Evolutionary conservation across 2,113 vertebrate genomes (phyloP).

Genomic region (Callospermophilus lateralis): DNA sequence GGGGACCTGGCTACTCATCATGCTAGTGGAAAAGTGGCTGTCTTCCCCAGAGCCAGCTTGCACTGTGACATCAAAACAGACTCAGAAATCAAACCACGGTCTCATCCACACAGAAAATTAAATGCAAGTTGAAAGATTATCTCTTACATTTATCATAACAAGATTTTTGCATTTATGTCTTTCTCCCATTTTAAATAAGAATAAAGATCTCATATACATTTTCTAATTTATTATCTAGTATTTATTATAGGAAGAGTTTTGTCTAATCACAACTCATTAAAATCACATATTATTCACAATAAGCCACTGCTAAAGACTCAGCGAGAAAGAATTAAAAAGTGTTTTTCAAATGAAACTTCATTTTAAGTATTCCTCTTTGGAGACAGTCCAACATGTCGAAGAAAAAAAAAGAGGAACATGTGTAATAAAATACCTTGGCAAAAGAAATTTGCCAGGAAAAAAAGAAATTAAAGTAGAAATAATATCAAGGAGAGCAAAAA

Average conservation of each 20-base stretch:
- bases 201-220: conserved; percentile 84
- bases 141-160: conserved; percentile 87
- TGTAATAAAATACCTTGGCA: conserved; percentile 77
- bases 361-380: conserved; percentile 71
- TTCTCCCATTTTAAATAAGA: conserved; percentile 84
- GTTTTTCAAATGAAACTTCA: conserved; percentile 75
- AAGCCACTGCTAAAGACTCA: conserved; percentile 80
- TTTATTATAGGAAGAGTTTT: conserved; percentile 84
- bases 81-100: conserved; percentile 80
- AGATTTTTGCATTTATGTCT: conserved; percentile 84
- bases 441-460: not conserved
- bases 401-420: conserved; percentile 50
- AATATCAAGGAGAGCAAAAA: not conserved
- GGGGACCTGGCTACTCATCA: not conserved
- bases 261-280: conserved; percentile 88
- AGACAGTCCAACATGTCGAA: conserved; percentile 59
- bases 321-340: conserved; percentile 68
- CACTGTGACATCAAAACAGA: not conserved
- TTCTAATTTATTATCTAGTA: conserved; percentile 87
- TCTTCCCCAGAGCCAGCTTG: not conserved
- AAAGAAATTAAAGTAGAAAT: not conserved
- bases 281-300: conserved; percentile 84
- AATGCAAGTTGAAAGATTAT: conserved; percentile 87
- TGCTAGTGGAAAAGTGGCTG: not conserved
- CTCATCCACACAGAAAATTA: conserved; percentile 85